These are phyloP conservation scores for Coenobita brevimanus DNA, from an alignment of 1,140 invertebrate genomes.

Conservation along the genomic window DNA sequence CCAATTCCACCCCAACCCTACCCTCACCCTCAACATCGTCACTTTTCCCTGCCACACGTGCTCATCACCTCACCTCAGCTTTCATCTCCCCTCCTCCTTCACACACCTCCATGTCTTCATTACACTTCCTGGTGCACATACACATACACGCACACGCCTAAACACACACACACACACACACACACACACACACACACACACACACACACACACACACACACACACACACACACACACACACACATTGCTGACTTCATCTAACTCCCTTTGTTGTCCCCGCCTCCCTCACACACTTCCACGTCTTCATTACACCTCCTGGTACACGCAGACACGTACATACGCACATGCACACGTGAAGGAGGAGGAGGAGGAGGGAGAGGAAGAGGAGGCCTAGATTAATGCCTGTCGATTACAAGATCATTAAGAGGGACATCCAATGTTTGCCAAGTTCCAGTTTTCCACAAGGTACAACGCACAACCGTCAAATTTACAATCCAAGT, in stretches of 20 bases:
- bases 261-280: too few species aligned
- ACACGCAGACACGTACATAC: constrained; percentile 19
- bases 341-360: constrained; percentile 13
- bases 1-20: neutral
- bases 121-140: neutral
- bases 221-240: constrained; percentile 29
- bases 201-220: constrained; percentile 21
- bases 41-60: neutral
- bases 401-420: too few species aligned
- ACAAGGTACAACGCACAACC: too few species aligned
- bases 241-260: too few species aligned
- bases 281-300: too few species aligned
- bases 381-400: too few species aligned
- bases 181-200: constrained; percentile 1
- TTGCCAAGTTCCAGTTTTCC: too few species aligned
- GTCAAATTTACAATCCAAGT: too few species aligned
- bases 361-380: too few species aligned
- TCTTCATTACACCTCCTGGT: neutral
- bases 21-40: neutral
- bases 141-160: constrained; percentile 15
- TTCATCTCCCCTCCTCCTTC: neutral
- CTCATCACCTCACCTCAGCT: neutral
- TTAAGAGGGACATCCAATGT: too few species aligned
- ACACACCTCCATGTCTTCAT: neutral
- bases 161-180: too few species aligned